A percentile compares a stretch with the other conserved stretches of the same genome.
Evolutionary conservation across 2,797 vertebrate species (phyloP).

Genomic region (Acanthopagrus latus): DNA sequence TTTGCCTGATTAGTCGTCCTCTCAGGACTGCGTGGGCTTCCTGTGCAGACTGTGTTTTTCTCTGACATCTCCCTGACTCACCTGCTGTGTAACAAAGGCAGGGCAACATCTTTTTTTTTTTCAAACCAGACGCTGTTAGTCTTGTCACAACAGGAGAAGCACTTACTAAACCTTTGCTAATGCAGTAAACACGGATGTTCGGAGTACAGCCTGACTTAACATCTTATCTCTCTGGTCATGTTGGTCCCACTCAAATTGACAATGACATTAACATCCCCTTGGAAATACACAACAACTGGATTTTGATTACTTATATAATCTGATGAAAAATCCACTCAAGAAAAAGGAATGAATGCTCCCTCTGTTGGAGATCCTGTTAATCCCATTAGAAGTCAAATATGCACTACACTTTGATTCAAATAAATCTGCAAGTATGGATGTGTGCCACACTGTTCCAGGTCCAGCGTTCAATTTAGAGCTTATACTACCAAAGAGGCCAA

Average conservation of each 20-base stretch:
- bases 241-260: too few relatives aligned
- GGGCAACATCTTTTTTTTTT: not conserved
- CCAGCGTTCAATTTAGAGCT: not conserved
- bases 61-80: slow-evolving; percentile 31
- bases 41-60: slow-evolving; percentile 5
- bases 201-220: not conserved
- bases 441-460: not conserved
- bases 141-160: slow-evolving; percentile 1
- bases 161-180: not conserved
- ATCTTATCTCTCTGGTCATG: not conserved
- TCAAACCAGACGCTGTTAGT: slow-evolving; percentile 3
- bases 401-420: slow-evolving; percentile 6
- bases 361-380: not conserved
- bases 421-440: not conserved
- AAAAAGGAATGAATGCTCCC: not conserved
- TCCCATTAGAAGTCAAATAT: not conserved
- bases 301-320: slow-evolving; percentile 4
- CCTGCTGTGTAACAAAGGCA: not conserved
- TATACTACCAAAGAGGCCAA: too few relatives aligned
- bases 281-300: not conserved
- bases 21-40: slow-evolving; percentile 38
- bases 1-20: slow-evolving; percentile 34
- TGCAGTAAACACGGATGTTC: not conserved
- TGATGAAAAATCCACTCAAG: slow-evolving; percentile 10
- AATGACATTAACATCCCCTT: not conserved